These are phyloP conservation scores for Actinia equina DNA, from an alignment of 64 coral and sea anemone genomes.

Conservation along the genomic window DNA sequence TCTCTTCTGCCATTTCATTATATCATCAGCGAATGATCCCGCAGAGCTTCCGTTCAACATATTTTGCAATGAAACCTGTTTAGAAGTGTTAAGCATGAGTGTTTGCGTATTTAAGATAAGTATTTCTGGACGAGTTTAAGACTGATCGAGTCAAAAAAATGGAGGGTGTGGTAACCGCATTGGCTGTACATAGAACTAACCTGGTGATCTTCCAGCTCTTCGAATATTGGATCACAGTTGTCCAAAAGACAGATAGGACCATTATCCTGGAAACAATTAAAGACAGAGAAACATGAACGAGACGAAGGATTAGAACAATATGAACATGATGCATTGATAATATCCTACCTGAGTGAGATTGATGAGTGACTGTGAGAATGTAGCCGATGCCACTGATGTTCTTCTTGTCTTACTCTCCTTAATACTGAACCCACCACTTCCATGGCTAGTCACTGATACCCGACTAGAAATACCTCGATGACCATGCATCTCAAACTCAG, in stretches of 20 bases:
- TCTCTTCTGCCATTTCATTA: constrained; percentile 96
- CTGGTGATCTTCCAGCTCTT: constrained; percentile 97
- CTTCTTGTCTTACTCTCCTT: constrained; percentile 84
- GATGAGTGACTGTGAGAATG: constrained; percentile 82
- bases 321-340: neutral
- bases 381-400: constrained; percentile 64
- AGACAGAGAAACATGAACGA: neutral
- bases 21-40: constrained; percentile 96
- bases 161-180: no score
- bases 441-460: constrained; percentile 85
- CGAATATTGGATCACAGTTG: constrained; percentile 97
- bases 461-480: constrained; percentile 85
- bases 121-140: no score
- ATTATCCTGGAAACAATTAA: constrained; percentile 55
- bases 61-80: constrained; percentile 82
- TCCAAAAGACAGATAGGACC: constrained; percentile 81
- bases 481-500: constrained; percentile 72
- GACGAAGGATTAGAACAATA: neutral
- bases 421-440: constrained; percentile 90
- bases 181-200: constrained; percentile 1
- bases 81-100: neutral
- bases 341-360: constrained; percentile 78
- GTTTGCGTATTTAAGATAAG: no score
- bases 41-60: constrained; percentile 95
- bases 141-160: no score